A percentile compares a stretch with the other conserved stretches of the same genome.
Evolutionary conservation across 2,113 vertebrate species (phyloP).

Genomic region (Butastur rufipennis): DNA sequence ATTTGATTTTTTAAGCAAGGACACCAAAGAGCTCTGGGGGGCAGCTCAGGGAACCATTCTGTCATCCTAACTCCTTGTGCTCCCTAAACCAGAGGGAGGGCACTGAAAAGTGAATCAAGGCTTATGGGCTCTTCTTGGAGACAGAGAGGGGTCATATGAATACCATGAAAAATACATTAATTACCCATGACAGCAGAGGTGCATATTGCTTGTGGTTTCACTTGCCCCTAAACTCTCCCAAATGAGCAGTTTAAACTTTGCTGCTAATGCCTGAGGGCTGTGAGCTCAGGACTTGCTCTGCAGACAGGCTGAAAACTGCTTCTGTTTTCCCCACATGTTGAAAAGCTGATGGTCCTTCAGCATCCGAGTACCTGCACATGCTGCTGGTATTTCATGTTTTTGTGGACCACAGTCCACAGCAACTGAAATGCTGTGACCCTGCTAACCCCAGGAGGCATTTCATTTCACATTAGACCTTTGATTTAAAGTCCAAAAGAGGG

Average conservation of each 20-base stretch:
- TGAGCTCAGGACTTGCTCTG: not conserved
- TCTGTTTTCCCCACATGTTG: not conserved
- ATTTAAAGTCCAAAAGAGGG: not conserved
- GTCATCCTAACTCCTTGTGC: not conserved
- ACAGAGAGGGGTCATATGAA: not conserved
- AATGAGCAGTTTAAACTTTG: not conserved
- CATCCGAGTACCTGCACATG: not conserved
- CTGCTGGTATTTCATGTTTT: not conserved
- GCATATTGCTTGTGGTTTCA: not conserved
- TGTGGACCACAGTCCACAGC: not conserved
- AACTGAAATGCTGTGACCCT: not conserved
- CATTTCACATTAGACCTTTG: not conserved
- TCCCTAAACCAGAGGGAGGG: not conserved
- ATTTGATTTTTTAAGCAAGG: not conserved
- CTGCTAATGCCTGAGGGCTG: not conserved
- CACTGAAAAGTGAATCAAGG: not conserved
- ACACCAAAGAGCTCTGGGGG: not conserved
- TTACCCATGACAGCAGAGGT: accelerated
- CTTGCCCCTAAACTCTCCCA: not conserved
- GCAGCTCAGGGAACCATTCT: not conserved
- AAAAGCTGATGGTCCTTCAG: not conserved
- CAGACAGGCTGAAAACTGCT: not conserved
- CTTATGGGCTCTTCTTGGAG: not conserved
- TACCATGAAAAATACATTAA: accelerated
- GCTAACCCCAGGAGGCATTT: not conserved